Base-by-base conservation (phyloP, 2,797 vertebrate genomes). In the Threskiornis aethiopicus region DNA sequence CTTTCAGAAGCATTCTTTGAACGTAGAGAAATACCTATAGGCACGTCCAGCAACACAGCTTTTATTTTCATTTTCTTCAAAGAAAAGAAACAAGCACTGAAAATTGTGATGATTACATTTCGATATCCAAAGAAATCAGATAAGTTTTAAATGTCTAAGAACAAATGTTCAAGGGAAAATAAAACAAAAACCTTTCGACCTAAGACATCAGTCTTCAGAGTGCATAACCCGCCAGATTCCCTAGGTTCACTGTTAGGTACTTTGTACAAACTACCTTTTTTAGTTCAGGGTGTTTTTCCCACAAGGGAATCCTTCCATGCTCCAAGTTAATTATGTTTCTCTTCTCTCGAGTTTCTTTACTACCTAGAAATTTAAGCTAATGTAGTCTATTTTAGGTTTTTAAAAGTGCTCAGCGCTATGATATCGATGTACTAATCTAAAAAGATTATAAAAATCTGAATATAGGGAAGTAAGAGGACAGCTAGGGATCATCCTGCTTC, bases 271-370 rank as follows among this genome's bases (percentile, higher is more conserved):
- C 55, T 58, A 16, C 70, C 11, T 57, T 54, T 95, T 95, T 70
- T 26, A 80, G 66, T 73, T 84, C 84, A 78, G 78, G 71, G 49
- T 87, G 72, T 13, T 93, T 89, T 84, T 77, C 71, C 59, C 90
- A 29, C 81, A 67, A 51, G 94, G 78, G 81, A 93, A 25, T 91
- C 64, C 73, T 89, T 77, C 77, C 25, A 6, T 42, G 44, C 86
- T 92, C 46, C 59, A 20, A 90, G 85, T 96, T 96, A 96, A 95
- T 97, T 96, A 94, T 65, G 70, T 73, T 95, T 90, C 85, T 95
- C 70, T 92, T 29, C n/a, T 85, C 90, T 95, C 0, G 0, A 80
- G 84, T 94, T 96, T 94, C 73, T 89, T 94, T 93, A 89, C 84
- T 92, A 90, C 46, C 71, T 58, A 87, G 84, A 93, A 85, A 90